Evolutionary conservation across 1,140 invertebrate genomes (phyloP).

Genomic region (Diabrotica undecimpunctata): DNA sequence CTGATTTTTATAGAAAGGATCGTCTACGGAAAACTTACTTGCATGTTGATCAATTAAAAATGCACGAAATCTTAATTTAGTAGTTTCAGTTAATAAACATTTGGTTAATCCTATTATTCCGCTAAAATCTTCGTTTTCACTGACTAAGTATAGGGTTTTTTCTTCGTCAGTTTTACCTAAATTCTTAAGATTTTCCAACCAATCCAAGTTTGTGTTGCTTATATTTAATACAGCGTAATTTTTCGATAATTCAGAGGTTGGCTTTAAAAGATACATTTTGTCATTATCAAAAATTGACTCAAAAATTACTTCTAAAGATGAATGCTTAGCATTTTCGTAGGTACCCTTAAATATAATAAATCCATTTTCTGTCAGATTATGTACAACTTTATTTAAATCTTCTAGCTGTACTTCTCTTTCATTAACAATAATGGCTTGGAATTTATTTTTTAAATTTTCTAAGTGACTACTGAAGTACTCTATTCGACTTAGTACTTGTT

Average conservation of each 20-base stretch:
- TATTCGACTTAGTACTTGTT: not conserved
- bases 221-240: conserved; percentile 55
- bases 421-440: not conserved
- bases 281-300: not conserved
- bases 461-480: not conserved
- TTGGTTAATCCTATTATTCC: conserved; percentile 84
- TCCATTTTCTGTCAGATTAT: not conserved
- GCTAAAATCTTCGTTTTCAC: conserved; percentile 61
- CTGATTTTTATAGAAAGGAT: conserved; percentile 61
- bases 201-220: conserved; percentile 65
- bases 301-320: not conserved
- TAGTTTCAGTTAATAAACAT: conserved; percentile 79
- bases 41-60: conserved; percentile 60
- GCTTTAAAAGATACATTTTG: conserved; percentile 46
- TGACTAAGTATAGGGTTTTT: conserved; percentile 63
- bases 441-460: not conserved
- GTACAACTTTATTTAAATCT: not conserved
- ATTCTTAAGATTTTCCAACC: conserved; percentile 79
- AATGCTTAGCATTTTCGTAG: not conserved
- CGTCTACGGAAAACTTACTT: conserved; percentile 58
- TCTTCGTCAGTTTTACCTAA: conserved; percentile 59
- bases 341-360: not conserved
- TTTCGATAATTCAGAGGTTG: conserved; percentile 41
- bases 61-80: conserved; percentile 66
- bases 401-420: not conserved